Base-by-base conservation (phyloP, 2,888 invertebrate species). In the Junonia oenone region DNA sequence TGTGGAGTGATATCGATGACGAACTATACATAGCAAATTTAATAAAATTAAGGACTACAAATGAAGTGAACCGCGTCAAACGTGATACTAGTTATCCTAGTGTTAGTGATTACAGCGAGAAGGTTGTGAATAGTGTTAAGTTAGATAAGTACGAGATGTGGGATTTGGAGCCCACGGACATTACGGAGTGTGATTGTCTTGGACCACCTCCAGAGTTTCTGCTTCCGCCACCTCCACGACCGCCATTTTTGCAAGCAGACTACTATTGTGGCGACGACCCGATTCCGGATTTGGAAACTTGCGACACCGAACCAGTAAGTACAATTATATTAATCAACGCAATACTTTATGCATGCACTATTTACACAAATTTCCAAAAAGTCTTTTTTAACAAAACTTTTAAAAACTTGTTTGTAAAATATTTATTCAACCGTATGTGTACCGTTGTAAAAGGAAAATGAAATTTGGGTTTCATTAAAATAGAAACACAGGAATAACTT, bases 221-320 rank as follows among this genome's bases (percentile, higher is more conserved):
- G 75, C 81, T 94, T 71, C 95, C 95, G 55, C 95, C 95, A 58
- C 94, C 95, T 15, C 95, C 94, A 40, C 83, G 94, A 72, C 95
- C 95, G 51, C 94, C 95, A 55, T 93, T 94, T 73, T 90, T 94
- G 63, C 93, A 93, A 75, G 91, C 93, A 60, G 93, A 94, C 54
- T 92, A 92, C 69, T 93, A 93, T 74, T 94, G 94, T 76, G 92
- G 93, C 54, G 94, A 94, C 78, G 93, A 93, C 67, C 93, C 94
- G 45, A 91, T 94, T 69, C 92, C 93, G 52, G 93, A 93, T 69
- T 91, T 94, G 74, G 94, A 94, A 83, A 94, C 94, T 69, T 95
- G 95, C 83, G 94, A 94, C 78, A 93, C 93, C 70, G 92, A 94
- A 91, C 94, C 94, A 91, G 95, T 95, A 83, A 94, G 94, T 92